A percentile compares a stretch with the other conserved stretches of the same genome.
Evolutionary conservation across 2,888 invertebrate species (phyloP).

Genomic region (Urechis unicinctus): DNA sequence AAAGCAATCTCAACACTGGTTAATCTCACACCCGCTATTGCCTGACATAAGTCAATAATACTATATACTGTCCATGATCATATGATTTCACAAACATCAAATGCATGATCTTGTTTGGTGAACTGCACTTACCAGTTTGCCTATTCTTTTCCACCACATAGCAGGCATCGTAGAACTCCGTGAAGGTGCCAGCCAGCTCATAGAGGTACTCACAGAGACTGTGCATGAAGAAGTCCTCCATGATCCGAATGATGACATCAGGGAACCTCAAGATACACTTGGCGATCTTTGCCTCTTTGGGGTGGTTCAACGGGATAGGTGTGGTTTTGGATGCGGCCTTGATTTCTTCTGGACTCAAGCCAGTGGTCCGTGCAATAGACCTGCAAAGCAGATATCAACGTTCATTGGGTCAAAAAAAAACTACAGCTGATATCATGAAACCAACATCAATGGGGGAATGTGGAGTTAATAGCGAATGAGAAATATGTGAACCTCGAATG

Average conservation of each 20-base stretch:
- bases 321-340: conserved; percentile 59
- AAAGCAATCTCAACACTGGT: no score
- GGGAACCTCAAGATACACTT: conserved; percentile 80
- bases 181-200: conserved; percentile 84
- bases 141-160: conserved; percentile 91
- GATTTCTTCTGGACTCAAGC: conserved; percentile 54
- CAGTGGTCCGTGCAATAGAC: conserved; percentile 53
- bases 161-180: conserved; percentile 96
- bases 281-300: conserved; percentile 89
- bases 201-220: conserved; percentile 91
- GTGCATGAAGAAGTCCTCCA: conserved; percentile 77
- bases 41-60: no score
- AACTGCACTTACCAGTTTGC: conserved; percentile 55
- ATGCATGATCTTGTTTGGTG: no score
- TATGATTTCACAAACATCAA: no score
- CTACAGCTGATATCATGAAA: no score
- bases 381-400: no score
- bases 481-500: no score
- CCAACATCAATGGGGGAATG: no score
- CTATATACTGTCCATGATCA: no score
- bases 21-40: no score
- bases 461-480: no score
- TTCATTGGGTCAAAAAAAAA: no score
- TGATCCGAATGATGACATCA: conserved; percentile 59
- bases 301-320: conserved; percentile 69